These are phyloP conservation scores for Hydrocynus forskahlii DNA, from an alignment of 2,797 vertebrate species.

Conservation along the genomic window DNA sequence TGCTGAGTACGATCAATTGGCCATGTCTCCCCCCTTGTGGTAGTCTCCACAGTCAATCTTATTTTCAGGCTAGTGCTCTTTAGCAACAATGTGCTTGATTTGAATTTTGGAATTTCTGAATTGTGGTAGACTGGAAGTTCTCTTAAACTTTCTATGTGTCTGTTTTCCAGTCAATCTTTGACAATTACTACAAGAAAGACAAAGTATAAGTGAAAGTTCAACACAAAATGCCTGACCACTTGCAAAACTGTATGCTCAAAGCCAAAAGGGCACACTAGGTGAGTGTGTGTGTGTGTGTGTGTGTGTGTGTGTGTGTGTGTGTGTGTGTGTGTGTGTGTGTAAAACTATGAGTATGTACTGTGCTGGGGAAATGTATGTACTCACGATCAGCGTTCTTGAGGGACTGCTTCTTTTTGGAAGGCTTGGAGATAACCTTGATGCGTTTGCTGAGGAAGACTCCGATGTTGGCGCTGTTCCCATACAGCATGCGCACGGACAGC, in stretches of 20 bases:
- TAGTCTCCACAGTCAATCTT: neutral
- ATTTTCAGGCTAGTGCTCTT: neutral
- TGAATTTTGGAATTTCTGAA: neutral
- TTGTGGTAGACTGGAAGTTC: neutral
- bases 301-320: too few species aligned
- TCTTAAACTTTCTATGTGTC: too few species aligned
- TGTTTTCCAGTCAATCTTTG: too few species aligned
- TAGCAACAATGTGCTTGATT: neutral
- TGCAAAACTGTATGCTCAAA: neutral
- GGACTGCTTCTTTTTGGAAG: slow-evolving; percentile 99
- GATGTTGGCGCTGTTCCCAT: slow-evolving; percentile 97
- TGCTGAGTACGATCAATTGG: neutral
- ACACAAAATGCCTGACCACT: neutral
- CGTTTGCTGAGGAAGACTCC: slow-evolving; percentile 98
- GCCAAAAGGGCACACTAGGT: neutral
- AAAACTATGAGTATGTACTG: neutral
- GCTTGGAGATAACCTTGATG: slow-evolving; percentile 99
- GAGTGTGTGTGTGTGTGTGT: too few species aligned
- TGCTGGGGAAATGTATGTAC: slow-evolving; percentile 62
- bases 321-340: too few species aligned
- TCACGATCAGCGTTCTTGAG: slow-evolving; percentile 97
- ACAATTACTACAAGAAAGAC: neutral
- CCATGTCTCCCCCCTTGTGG: slow-evolving; percentile 24
- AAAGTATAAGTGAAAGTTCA: neutral
- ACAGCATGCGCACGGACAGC: slow-evolving; percentile 99